Conservation (phyloP, 1,140 invertebrate species). For the Cataglyphis hispanica region DNA sequence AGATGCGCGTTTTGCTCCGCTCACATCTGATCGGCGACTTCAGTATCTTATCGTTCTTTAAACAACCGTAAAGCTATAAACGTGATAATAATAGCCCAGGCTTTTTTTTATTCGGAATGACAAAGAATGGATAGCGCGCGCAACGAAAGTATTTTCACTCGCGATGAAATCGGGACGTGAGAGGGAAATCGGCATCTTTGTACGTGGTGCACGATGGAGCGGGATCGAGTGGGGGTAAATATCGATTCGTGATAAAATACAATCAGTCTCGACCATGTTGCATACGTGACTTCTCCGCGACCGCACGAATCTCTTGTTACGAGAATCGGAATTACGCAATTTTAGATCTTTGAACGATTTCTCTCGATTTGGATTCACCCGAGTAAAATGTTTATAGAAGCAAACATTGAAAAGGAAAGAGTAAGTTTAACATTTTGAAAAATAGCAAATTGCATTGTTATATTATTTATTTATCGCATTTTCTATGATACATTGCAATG, state of each 20-base stretch:
- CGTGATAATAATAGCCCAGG: conserved; percentile 40
- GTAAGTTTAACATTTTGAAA: neutral
- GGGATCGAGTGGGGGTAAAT: conserved; percentile 45
- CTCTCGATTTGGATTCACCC: neutral
- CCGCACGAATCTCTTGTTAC: conserved; percentile 4
- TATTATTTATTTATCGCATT: neutral
- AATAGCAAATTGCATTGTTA: neutral
- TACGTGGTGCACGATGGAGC: conserved; percentile 18
- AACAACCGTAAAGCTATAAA: conserved; percentile 26
- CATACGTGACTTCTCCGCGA: conserved; percentile 2
- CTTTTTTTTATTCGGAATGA: conserved; percentile 52
- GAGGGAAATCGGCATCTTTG: conserved; percentile 59
- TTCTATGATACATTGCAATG: neutral
- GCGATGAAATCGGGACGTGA: conserved; percentile 50
- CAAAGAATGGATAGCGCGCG: conserved; percentile 35
- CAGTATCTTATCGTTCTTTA: conserved; percentile 47
- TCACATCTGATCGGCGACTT: conserved; percentile 15
- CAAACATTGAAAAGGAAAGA: neutral
- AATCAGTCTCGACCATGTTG: conserved; percentile 31
- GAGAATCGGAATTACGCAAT: neutral
- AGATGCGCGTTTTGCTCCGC: neutral
- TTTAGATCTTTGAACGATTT: neutral
- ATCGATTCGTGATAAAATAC: conserved; percentile 61
- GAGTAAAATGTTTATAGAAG: neutral
- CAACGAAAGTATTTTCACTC: conserved; percentile 45